Evolutionary conservation across 1,140 invertebrate genomes (phyloP), one percentile per base, ranked within the genome.

Genomic region (Zaprionus nigranus): DNA sequence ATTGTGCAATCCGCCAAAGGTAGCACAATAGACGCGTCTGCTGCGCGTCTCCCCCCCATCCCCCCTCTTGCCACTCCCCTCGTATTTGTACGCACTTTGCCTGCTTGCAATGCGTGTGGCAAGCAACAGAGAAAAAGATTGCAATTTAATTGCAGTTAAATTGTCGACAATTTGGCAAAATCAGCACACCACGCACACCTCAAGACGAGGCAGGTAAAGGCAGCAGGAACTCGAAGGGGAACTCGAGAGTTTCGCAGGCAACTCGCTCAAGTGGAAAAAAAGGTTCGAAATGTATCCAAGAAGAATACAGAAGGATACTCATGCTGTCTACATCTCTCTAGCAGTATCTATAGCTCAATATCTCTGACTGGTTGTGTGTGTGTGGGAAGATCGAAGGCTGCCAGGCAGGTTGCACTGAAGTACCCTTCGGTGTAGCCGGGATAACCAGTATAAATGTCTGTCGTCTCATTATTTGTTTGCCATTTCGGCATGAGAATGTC

Each of bases 101-200:
- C 75, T 78, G 30, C 75, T 85, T 82, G 61, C 59, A 63, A 64
- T 88, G 81, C 76, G 85, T 90, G 84, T 81, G 84, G 84, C 66
- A 83, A 81, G 9, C 30, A 34, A 11, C 9, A 34, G 7, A 34
- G 30, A 11, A 61, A 87, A 54, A 69, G 24, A 88, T 88, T 90
- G 86, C 86, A 90, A 88, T 88, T 88, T 85, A 88, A 88, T 88
- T 90, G 84, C 85, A 88, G 81, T 85, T 90, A 88, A 88, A 88
- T 90, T 74, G 86, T 75, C 74, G 53, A 76, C 86, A 65, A 85
- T 88, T 85, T 72, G 73, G 69, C 62, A 59, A 60, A 53, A 59
- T 40, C 63, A 72, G 46, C 59, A 80, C 75, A 80, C 61, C 53
- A 63, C 74, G 24, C 17, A 15, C 40, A 15, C 40, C 17, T 51